Evolutionary conservation across 2,888 invertebrate species (phyloP).

Genomic region (Pristionchus japonicus): DNA sequence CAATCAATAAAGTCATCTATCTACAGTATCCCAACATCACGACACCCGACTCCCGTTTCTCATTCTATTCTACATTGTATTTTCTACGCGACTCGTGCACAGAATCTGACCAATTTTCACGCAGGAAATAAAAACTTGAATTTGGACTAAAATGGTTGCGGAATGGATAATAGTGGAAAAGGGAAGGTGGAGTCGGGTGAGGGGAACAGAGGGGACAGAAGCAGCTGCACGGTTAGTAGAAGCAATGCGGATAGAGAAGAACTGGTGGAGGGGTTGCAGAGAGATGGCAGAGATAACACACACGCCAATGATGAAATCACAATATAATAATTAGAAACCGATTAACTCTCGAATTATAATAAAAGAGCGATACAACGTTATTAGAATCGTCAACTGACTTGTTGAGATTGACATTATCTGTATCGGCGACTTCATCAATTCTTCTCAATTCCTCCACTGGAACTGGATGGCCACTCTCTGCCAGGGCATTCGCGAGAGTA

Average conservation of each 20-base stretch:
- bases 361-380: neutral
- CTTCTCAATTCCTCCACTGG: constrained; percentile 22
- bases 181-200: neutral
- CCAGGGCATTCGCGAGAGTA: constrained; percentile 30
- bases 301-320: neutral
- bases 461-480: constrained; percentile 34
- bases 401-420: constrained; percentile 16
- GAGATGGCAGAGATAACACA: neutral
- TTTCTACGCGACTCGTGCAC: constrained; percentile 32
- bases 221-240: neutral
- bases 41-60: neutral
- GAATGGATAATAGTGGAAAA: neutral
- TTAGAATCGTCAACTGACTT: constrained; percentile 4
- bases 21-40: neutral
- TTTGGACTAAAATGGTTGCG: too few relatives aligned
- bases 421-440: constrained; percentile 8
- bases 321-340: neutral
- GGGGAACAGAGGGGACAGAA: neutral
- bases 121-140: neutral
- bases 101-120: neutral
- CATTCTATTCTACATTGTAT: neutral
- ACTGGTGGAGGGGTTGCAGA: neutral
- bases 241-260: neutral
- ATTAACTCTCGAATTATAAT: neutral
- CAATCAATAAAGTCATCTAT: neutral